Percentiles rank a stretch among this genome's conserved stretches.
Conservation (phyloP, 2,888 invertebrate genomes). For the Plebejus anna region DNA sequence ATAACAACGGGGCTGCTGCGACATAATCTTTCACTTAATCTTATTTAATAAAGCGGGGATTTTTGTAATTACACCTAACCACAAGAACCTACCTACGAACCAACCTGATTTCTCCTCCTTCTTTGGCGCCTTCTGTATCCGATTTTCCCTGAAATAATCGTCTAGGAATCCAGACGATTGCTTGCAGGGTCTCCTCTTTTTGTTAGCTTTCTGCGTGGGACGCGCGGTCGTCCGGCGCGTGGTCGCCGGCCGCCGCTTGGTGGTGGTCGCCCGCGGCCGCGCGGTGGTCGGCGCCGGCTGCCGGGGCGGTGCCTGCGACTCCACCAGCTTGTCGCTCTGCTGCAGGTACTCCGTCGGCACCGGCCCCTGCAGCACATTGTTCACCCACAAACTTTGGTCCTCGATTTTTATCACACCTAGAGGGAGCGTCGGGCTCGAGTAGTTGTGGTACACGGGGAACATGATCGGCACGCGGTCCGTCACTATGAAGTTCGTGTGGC, state of each 20-base stretch:
- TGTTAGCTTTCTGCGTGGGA: constrained; percentile 43
- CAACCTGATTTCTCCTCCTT: constrained; percentile 64
- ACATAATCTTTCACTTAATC: constrained; percentile 35
- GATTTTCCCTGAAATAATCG: constrained; percentile 56
- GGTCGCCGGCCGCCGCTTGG: constrained; percentile 41
- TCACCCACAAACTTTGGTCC: constrained; percentile 53
- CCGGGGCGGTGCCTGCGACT: constrained; percentile 34
- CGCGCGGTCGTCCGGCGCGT: constrained; percentile 38
- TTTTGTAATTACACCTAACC: constrained; percentile 29
- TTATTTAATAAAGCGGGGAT: neutral
- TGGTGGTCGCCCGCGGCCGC: constrained; percentile 40
- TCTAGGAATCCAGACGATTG: constrained; percentile 59
- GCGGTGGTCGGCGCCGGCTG: constrained; percentile 44
- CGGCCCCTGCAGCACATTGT: constrained; percentile 41
- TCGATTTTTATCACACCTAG: constrained; percentile 44
- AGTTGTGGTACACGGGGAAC: constrained; percentile 35
- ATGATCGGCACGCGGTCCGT: constrained; percentile 53
- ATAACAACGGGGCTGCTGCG: constrained; percentile 29
- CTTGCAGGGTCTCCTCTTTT: constrained; percentile 57
- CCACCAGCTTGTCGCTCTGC: constrained; percentile 40
- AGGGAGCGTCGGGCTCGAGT: constrained; percentile 41
- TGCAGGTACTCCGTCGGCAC: constrained; percentile 37
- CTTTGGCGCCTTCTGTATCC: constrained; percentile 50
- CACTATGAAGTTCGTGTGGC: constrained; percentile 70
- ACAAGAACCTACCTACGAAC: constrained; percentile 59